phyloP scores from a whole-genome alignment of 2,888 invertebrate species.

The Oscheius sp. region DNA sequence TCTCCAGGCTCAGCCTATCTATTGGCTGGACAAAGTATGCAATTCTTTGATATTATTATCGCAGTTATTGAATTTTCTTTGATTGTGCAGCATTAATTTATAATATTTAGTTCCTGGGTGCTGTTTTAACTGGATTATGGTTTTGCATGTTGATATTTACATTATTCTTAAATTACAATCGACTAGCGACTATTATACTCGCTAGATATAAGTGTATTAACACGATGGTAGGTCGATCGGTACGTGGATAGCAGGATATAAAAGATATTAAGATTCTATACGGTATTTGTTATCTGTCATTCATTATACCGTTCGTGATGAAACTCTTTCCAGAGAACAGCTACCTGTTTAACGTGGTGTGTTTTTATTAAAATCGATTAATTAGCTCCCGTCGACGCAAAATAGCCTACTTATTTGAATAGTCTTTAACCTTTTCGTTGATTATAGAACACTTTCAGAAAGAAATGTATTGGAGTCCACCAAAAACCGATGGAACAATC shows the following conservation, averaged over 20 bases:
- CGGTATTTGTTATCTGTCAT: constrained; percentile 15
- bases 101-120: constrained; percentile 21
- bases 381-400: no score
- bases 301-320: constrained; percentile 1
- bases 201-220: not conserved
- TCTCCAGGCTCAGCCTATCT: not conserved
- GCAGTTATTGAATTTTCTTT: not conserved
- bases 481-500: not conserved
- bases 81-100: not conserved
- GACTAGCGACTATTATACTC: constrained; percentile 14
- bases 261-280: not conserved
- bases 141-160: constrained; percentile 20
- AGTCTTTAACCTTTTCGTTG: no score
- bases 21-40: constrained; percentile 12
- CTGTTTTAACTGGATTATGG: constrained; percentile 23
- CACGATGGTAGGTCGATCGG: no score
- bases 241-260: not conserved
- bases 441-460: not conserved
- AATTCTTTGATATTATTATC: not conserved
- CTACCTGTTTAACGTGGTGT: constrained; percentile 15
- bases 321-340: constrained; percentile 25
- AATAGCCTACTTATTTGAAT: no score
- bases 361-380: no score
- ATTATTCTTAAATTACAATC: constrained; percentile 16
- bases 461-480: constrained; percentile 17